Evolutionary conservation across 2,113 vertebrate species (phyloP).

Genomic region (Amblyopsis rosae): DNA sequence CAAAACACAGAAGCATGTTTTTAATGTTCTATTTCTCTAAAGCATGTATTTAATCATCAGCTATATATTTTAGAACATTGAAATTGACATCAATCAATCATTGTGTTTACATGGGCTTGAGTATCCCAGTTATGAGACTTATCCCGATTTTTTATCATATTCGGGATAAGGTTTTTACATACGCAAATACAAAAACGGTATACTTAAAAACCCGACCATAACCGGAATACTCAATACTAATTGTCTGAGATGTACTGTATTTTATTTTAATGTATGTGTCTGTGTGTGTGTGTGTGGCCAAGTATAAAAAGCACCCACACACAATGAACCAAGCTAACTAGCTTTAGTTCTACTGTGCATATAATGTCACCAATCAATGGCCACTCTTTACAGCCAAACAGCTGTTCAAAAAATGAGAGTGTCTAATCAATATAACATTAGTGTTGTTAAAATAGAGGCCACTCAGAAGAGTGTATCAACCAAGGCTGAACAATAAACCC

Average conservation of each 20-base stretch:
- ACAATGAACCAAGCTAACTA: neutral
- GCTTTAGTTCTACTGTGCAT: neutral
- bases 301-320: neutral
- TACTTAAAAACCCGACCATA: no score
- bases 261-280: neutral
- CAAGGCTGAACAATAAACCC: no score
- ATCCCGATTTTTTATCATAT: no score
- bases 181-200: no score
- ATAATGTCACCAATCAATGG: slow-evolving; percentile 26
- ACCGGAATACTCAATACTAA: neutral
- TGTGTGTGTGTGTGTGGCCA: slow-evolving; percentile 1
- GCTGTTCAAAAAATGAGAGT: slow-evolving; percentile 36
- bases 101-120: no score
- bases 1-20: slow-evolving; percentile 25
- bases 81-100: no score
- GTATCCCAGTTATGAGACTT: no score
- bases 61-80: slow-evolving; percentile 2
- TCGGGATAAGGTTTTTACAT: no score
- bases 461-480: no score
- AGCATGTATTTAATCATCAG: slow-evolving; percentile 3
- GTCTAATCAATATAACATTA: slow-evolving; percentile 56
- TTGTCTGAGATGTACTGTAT: neutral
- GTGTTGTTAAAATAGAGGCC: neutral
- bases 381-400: slow-evolving; percentile 41
- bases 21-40: slow-evolving; percentile 15